Conservation (phyloP, 2,888 invertebrate genomes). For the Melangyna quadrimaculata region DNA sequence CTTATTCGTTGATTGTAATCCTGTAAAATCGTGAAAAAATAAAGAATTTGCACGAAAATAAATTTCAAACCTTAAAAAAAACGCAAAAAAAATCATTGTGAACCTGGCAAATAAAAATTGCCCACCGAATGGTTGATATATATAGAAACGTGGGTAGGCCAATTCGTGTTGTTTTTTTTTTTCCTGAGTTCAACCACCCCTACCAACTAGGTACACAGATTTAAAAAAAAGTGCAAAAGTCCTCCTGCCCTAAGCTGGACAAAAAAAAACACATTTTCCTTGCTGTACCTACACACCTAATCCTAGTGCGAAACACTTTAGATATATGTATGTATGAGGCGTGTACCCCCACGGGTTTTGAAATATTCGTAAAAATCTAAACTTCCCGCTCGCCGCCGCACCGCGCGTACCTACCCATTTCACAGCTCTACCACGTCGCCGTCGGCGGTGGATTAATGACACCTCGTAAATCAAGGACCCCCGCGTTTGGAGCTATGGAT, state of each 20-base stretch:
- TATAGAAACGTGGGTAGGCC: slow-evolving; percentile 6
- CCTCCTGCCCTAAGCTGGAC: slow-evolving; percentile 48
- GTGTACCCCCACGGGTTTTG: slow-evolving; percentile 35
- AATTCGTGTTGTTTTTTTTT: not conserved
- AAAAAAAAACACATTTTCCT: slow-evolving; percentile 45
- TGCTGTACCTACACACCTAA: slow-evolving; percentile 10
- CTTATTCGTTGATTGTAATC: slow-evolving; percentile 28
- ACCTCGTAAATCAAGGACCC: slow-evolving; percentile 66
- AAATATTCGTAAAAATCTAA: slow-evolving; percentile 31
- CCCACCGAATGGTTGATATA: not conserved
- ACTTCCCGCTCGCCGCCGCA: not conserved
- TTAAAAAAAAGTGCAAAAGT: slow-evolving; percentile 44
- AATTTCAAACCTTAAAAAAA: not conserved
- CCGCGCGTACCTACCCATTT: slow-evolving; percentile 32
- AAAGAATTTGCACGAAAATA: slow-evolving; percentile 13
- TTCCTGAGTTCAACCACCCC: not conserved
- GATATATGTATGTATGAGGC: not conserved
- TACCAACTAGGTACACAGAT: too few species aligned
- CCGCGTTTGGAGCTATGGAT: not conserved
- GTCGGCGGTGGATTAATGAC: slow-evolving; percentile 70
- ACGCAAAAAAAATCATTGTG: slow-evolving; percentile 30
- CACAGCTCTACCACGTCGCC: slow-evolving; percentile 27
- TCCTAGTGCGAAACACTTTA: slow-evolving; percentile 17
- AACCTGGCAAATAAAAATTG: slow-evolving; percentile 23
- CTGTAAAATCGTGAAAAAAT: slow-evolving; percentile 23